Evolutionary conservation across 2,113 vertebrate genomes (phyloP).

Genomic region (Mesembrinibis cayennensis): DNA sequence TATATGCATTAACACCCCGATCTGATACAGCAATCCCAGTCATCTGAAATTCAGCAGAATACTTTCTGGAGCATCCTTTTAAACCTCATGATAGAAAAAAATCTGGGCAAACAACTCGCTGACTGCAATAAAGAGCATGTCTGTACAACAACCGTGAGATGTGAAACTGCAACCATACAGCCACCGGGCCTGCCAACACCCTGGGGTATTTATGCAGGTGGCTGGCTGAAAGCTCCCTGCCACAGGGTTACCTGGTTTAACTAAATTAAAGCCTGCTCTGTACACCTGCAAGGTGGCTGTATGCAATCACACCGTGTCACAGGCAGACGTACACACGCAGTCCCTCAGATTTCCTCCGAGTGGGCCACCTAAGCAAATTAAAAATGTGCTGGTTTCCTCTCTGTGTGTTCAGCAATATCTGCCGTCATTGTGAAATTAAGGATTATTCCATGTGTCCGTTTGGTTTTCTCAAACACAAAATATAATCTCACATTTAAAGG

Average conservation of each 20-base stretch:
- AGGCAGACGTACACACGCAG: not conserved
- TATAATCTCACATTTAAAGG: not conserved
- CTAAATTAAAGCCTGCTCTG: not conserved
- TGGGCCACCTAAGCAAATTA: not conserved
- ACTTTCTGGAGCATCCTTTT: not conserved
- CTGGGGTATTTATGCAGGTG: not conserved
- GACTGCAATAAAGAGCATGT: not conserved
- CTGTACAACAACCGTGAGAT: not conserved
- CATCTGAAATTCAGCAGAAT: not conserved
- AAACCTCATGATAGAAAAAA: not conserved
- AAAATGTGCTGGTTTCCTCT: not conserved
- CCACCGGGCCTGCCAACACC: not conserved
- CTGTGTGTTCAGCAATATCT: not conserved
- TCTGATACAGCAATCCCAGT: not conserved
- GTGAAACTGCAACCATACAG: not conserved
- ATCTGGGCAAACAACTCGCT: not conserved
- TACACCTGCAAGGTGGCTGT: not conserved
- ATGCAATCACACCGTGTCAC: not conserved
- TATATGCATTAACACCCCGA: not conserved
- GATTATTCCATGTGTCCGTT: accelerated
- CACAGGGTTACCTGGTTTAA: not conserved
- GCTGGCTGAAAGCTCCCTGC: not conserved
- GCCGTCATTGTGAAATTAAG: not conserved
- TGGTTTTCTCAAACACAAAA: not conserved
- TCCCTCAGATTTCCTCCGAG: not conserved